Conservation (phyloP, 2,797 vertebrate genomes). For the Molossus molossus region DNA sequence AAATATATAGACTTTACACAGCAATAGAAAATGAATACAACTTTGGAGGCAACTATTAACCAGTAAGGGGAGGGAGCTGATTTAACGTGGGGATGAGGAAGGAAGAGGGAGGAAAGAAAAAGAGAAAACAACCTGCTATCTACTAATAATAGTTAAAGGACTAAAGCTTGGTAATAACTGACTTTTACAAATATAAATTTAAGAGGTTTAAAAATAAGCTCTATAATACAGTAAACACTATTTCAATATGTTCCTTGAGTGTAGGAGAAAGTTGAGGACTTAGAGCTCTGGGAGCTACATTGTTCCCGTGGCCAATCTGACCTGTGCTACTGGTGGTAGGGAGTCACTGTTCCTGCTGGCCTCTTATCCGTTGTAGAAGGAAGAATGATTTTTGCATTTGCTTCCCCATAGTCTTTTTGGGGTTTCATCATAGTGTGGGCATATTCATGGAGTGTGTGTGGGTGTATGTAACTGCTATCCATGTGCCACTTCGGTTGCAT, state of each 20-base stretch:
- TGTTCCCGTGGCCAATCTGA: background rate
- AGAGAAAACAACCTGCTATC: background rate
- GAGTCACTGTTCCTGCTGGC: background rate
- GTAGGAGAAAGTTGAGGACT: background rate
- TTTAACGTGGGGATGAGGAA: background rate
- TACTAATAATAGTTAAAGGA: background rate
- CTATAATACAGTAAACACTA: background rate
- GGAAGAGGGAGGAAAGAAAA: background rate
- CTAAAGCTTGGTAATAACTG: background rate
- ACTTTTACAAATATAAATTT: background rate
- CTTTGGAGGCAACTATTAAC: background rate
- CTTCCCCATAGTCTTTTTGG: background rate
- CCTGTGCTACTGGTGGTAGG: background rate
- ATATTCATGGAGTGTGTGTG: background rate
- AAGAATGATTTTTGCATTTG: background rate
- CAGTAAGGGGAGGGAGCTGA: background rate
- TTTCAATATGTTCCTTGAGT: background rate
- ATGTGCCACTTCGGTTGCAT: background rate
- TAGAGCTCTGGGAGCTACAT: background rate
- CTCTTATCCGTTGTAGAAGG: background rate
- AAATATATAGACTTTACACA: constrained; percentile 5
- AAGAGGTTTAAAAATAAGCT: background rate
- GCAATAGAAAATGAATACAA: background rate
- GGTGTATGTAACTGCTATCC: background rate
- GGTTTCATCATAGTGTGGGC: background rate